These are phyloP conservation scores for mouse (Mus musculus) DNA, from an alignment of 2,113 vertebrate species.

Conservation along the genomic window GRCm39 chr16:25592501-25593000, in stretches of 20 bases:
- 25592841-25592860: slow-evolving; percentile 32
- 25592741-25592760: no score
- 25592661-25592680: not conserved
- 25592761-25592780: not conserved
- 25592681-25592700: not conserved
- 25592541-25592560: not conserved
- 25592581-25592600: not conserved
- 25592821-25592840: not conserved
- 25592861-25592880: not conserved
- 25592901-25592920: not conserved
- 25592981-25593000: not conserved
- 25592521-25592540: not conserved
- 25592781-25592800: not conserved
- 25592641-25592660: not conserved
- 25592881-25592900: not conserved
- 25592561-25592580: not conserved
- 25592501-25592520: not conserved
- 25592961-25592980: not conserved
- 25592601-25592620: not conserved
- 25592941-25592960: not conserved
- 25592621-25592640: not conserved
- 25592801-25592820: not conserved
- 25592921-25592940: not conserved
- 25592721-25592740: not conserved
- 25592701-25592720: slow-evolving; percentile 7